These are phyloP conservation scores for Phacellophora camtschatica DNA, from an alignment of 30 jellyfish, hydroid and myxozoan genomes.

Conservation along the genomic window DNA sequence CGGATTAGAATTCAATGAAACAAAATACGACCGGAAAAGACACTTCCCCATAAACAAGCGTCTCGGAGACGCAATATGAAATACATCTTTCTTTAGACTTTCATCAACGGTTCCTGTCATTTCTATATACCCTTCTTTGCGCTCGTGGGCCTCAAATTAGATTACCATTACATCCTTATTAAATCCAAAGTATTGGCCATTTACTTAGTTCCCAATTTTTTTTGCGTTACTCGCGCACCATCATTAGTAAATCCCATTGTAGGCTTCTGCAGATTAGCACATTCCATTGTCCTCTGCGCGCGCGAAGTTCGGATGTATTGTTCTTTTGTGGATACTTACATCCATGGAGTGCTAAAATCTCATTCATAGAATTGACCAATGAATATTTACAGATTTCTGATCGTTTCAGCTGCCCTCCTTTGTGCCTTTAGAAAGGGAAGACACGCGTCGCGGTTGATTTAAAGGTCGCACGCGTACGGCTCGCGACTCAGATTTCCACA, in stretches of 20 bases:
- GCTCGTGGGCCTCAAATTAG: too few relatives aligned
- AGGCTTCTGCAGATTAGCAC: conserved; percentile 16
- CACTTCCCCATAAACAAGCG: too few relatives aligned
- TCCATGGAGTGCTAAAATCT: conserved; percentile 54
- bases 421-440: conserved; percentile 55
- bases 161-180: too few relatives aligned
- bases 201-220: too few relatives aligned
- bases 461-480: conserved; percentile 79
- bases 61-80: too few relatives aligned
- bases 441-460: conserved; percentile 76
- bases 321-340: conserved; percentile 43
- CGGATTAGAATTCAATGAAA: too few relatives aligned
- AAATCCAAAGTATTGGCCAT: too few relatives aligned
- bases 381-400: conserved; percentile 23
- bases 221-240: too few relatives aligned
- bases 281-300: conserved; percentile 41
- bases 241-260: background rate
- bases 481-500: conserved; percentile 71
- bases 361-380: conserved; percentile 15
- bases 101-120: too few relatives aligned
- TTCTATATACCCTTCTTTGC: too few relatives aligned
- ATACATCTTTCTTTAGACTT: too few relatives aligned
- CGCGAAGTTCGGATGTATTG: conserved; percentile 59
- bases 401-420: conserved; percentile 67
- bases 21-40: too few relatives aligned